Evolutionary conservation across 2,888 invertebrate genomes (phyloP).

Genomic region (Drosophila neutralis): DNA sequence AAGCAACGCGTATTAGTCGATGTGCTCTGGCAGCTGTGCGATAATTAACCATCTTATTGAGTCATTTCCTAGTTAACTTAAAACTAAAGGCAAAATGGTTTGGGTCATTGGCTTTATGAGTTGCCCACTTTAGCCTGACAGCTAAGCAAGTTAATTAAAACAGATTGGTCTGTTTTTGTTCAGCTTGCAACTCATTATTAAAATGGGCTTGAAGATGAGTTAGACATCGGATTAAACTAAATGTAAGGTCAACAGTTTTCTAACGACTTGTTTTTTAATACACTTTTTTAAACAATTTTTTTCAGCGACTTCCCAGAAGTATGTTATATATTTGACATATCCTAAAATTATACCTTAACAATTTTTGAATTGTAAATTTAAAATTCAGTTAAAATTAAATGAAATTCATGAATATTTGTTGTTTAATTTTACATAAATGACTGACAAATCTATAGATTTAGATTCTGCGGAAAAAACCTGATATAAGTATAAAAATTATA

Average conservation of each 20-base stretch:
- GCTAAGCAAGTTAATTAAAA: slow-evolving; percentile 24
- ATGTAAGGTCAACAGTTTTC: slow-evolving; percentile 16
- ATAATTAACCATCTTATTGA: slow-evolving; percentile 44
- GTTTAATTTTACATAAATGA: not conserved
- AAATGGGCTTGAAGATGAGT: slow-evolving; percentile 7
- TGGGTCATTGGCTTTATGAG: slow-evolving; percentile 13
- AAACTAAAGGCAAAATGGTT: slow-evolving; percentile 48
- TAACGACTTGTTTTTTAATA: not conserved
- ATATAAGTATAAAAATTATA: not conserved
- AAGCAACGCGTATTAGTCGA: slow-evolving; percentile 26
- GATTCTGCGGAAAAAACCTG: not conserved
- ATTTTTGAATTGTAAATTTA: not conserved
- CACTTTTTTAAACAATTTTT: not conserved
- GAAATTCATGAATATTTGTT: not conserved
- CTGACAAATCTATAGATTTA: not conserved
- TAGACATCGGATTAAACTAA: not conserved
- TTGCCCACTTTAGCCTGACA: slow-evolving; percentile 12
- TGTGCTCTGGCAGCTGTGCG: slow-evolving; percentile 24
- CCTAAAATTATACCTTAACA: slow-evolving; percentile 41
- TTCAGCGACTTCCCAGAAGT: slow-evolving; percentile 25
- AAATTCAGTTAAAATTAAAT: not conserved
- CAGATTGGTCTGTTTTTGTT: slow-evolving; percentile 7
- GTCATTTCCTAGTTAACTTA: slow-evolving; percentile 57
- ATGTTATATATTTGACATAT: slow-evolving; percentile 9
- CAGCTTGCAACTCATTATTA: slow-evolving; percentile 12